Conservation (phyloP, 2,113 vertebrate genomes). For the Nycticorax nycticorax region DNA sequence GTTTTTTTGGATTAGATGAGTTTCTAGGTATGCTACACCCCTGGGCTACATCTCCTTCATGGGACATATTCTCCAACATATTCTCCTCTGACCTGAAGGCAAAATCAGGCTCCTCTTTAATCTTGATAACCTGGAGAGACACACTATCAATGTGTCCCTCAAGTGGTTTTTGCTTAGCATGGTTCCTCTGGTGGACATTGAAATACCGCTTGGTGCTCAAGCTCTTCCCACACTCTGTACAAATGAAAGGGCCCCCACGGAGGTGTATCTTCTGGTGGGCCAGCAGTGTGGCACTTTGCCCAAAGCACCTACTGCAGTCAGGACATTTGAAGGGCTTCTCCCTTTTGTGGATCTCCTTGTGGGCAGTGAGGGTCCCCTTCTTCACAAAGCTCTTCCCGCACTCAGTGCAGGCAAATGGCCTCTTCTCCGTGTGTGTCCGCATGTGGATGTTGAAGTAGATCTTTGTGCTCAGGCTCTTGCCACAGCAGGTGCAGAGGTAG, state of each 20-base stretch:
- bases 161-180: background rate
- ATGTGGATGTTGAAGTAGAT: background rate
- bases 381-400: background rate
- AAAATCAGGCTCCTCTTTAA: background rate
- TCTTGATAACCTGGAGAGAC: background rate
- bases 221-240: slow-evolving; percentile 2
- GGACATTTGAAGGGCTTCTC: slow-evolving; percentile 28
- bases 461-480: slow-evolving; percentile 13
- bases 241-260: background rate
- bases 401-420: background rate
- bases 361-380: background rate
- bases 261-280: slow-evolving; percentile 27
- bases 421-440: background rate
- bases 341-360: background rate
- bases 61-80: background rate
- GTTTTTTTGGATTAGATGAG: background rate
- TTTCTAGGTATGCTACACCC: background rate
- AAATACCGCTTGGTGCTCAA: slow-evolving; percentile 6
- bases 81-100: background rate
- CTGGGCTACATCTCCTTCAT: background rate
- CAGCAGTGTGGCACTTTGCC: background rate
- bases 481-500: background rate
- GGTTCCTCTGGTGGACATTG: background rate
- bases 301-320: background rate
- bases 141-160: background rate